Conservation (phyloP, 1,140 invertebrate species). For the Aphaenogaster ashmeadi region DNA sequence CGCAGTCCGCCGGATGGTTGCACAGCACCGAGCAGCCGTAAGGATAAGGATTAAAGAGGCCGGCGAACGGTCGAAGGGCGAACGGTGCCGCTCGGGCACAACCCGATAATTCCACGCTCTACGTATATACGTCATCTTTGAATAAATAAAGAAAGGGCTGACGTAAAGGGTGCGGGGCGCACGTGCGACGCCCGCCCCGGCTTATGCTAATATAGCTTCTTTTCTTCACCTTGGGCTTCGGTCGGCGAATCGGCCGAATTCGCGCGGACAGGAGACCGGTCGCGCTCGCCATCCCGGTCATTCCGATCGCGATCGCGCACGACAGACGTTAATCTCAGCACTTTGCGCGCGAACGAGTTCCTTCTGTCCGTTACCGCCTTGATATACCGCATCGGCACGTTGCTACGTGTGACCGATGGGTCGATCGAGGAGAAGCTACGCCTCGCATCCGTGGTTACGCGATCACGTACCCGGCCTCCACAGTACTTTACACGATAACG, state of each 20-base stretch:
- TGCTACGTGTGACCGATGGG: slow-evolving; percentile 66
- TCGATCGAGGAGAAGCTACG: slow-evolving; percentile 56
- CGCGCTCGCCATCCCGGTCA: slow-evolving; percentile 82
- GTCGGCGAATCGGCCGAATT: slow-evolving; percentile 78
- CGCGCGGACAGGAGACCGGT: slow-evolving; percentile 85
- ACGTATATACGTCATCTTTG: slow-evolving; percentile 20
- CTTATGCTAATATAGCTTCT: background rate
- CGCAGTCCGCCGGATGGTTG: slow-evolving; percentile 93
- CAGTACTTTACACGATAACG: background rate
- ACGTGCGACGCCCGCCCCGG: background rate
- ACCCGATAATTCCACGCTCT: slow-evolving; percentile 83
- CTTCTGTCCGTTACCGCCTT: background rate
- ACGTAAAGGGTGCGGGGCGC: background rate
- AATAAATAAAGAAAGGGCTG: slow-evolving; percentile 36
- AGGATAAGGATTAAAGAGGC: slow-evolving; percentile 93
- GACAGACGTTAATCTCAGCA: background rate
- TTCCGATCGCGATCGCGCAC: slow-evolving; percentile 52
- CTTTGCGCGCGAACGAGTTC: slow-evolving; percentile 2
- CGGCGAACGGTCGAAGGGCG: slow-evolving; percentile 91
- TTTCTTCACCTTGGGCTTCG: slow-evolving; percentile 81
- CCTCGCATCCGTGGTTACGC: background rate
- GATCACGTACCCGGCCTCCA: background rate
- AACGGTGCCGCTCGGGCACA: slow-evolving; percentile 89
- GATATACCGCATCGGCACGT: slow-evolving; percentile 48
- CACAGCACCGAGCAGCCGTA: slow-evolving; percentile 93